These are phyloP conservation scores for Elanoides forficatus DNA, from an alignment of 2,113 vertebrate species.

Conservation along the genomic window DNA sequence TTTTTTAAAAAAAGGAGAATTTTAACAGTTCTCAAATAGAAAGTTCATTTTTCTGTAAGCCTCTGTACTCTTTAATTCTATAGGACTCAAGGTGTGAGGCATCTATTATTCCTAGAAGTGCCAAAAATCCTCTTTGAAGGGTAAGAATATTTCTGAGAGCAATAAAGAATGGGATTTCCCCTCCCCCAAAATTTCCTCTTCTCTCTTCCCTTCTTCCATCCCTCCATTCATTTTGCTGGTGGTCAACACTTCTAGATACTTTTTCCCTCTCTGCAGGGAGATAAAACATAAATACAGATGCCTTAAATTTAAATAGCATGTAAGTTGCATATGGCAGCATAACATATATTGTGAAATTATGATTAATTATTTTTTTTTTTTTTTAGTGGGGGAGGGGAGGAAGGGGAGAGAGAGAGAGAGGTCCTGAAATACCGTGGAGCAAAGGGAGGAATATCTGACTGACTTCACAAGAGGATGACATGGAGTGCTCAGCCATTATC, in stretches of 20 bases:
- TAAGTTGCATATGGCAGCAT: not conserved
- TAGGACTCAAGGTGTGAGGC: not conserved
- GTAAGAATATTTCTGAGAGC: not conserved
- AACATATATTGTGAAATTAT: not conserved
- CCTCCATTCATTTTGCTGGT: not conserved
- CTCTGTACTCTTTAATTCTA: not conserved
- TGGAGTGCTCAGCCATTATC: not conserved
- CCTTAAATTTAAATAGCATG: not conserved
- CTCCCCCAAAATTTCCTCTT: not conserved
- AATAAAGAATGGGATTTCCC: not conserved
- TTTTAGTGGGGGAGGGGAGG: fast-evolving
- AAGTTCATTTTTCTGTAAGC: not conserved
- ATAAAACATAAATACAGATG: not conserved
- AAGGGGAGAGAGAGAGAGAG: too few relatives aligned
- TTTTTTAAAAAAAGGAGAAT: not conserved
- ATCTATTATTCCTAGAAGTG: not conserved
- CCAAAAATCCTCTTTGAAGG: not conserved
- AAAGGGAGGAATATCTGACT: not conserved
- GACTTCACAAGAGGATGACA: constrained; percentile 9
- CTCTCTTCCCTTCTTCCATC: not conserved
- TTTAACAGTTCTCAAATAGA: not conserved
- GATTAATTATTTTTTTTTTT: not conserved
- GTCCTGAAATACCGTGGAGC: not conserved
- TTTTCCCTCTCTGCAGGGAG: not conserved
- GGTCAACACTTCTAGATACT: not conserved